Conservation (phyloP, 2,113 vertebrate species). For the Pluvianellus socialis region DNA sequence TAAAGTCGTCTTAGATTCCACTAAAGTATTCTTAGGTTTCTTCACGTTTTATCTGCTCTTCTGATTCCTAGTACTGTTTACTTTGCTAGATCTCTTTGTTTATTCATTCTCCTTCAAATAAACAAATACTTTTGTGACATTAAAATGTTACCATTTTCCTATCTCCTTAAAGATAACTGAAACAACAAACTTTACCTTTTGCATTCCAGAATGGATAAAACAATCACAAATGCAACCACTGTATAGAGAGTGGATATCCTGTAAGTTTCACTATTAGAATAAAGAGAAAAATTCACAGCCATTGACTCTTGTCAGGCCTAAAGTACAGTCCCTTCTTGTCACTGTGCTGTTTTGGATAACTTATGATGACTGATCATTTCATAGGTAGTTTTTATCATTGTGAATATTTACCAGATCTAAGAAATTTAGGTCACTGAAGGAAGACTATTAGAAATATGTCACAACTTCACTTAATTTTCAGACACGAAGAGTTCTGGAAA, state of each 20-base stretch:
- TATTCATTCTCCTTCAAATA: neutral
- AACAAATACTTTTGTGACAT: neutral
- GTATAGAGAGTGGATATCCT: neutral
- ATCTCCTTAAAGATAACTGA: neutral
- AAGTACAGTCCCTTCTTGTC: neutral
- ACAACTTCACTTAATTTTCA: constrained; percentile 33
- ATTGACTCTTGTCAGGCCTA: neutral
- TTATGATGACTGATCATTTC: neutral
- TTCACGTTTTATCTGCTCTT: neutral
- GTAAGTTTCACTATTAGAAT: neutral
- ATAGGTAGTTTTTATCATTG: neutral
- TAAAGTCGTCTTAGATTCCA: neutral
- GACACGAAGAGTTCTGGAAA: constrained; percentile 1
- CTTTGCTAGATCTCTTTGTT: neutral
- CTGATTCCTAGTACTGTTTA: neutral
- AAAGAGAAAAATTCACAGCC: neutral
- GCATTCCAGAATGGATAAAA: neutral
- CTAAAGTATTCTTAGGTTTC: neutral
- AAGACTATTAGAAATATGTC: neutral
- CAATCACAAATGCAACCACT: neutral
- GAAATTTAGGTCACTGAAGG: neutral
- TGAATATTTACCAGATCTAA: neutral
- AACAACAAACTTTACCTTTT: neutral
- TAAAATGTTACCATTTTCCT: neutral
- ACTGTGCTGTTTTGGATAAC: neutral